A percentile compares a stretch with the other conserved stretches of the same genome.
phyloP scores from a whole-genome alignment of 37 sponge, comb jelly and placozoan genomes.

The Ephydatia muelleri region DNA sequence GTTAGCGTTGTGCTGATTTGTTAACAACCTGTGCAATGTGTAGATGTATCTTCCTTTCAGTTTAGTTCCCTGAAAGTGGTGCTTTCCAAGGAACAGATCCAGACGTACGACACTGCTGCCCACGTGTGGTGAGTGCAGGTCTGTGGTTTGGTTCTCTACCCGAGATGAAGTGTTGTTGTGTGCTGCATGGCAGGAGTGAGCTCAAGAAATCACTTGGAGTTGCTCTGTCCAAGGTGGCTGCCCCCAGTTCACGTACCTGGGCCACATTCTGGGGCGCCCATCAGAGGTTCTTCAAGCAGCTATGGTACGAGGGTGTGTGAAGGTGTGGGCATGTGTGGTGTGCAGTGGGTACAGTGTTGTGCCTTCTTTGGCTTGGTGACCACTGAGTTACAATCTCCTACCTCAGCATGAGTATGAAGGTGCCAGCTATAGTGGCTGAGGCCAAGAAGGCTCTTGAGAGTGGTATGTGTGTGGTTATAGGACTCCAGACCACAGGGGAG shows the following conservation, averaged over 20 bases:
- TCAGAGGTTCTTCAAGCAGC: constrained; percentile 75
- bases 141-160: background rate
- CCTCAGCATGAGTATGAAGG: constrained; percentile 41
- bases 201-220: constrained; percentile 32
- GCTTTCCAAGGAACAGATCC: constrained; percentile 37
- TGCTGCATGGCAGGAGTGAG: constrained; percentile 29
- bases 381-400: background rate
- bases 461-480: constrained; percentile 49
- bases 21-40: no score
- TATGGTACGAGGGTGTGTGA: constrained; percentile 30
- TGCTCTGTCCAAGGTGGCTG: constrained; percentile 29
- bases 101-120: constrained; percentile 33
- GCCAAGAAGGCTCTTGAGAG: constrained; percentile 15
- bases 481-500: constrained; percentile 73
- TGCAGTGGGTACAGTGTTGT: background rate
- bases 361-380: background rate
- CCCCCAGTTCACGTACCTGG: constrained; percentile 13
- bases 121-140: constrained; percentile 45
- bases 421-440: constrained; percentile 39
- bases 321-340: background rate
- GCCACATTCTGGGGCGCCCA: constrained; percentile 53
- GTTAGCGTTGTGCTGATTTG: no score
- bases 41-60: background rate
- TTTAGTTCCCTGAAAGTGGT: constrained; percentile 34
- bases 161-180: background rate